phyloP scores from a whole-genome alignment of 2,888 invertebrate species.

The Anodontia alba region DNA sequence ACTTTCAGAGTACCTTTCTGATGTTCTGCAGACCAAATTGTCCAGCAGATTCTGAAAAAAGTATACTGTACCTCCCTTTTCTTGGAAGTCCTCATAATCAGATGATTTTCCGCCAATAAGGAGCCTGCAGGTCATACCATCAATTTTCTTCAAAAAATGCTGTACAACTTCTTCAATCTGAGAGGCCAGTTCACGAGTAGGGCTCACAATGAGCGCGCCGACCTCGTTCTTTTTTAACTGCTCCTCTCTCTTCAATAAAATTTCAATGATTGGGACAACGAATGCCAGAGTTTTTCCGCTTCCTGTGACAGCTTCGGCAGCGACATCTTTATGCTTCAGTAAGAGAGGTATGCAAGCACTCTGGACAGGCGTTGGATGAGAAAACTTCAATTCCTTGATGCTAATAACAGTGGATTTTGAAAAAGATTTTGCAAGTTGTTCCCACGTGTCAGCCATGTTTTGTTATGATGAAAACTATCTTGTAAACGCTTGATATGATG shows the following conservation, averaged over 20 bases:
- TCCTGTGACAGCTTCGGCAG: constrained; percentile 99
- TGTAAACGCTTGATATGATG: constrained; percentile 39
- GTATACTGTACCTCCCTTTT: constrained; percentile 86
- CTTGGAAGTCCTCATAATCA: constrained; percentile 89
- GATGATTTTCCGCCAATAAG: constrained; percentile 93
- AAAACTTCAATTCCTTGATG: constrained; percentile 65
- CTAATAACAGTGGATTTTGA: constrained; percentile 53
- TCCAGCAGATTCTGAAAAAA: too few species aligned
- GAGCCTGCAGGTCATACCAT: constrained; percentile 82
- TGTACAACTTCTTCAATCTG: constrained; percentile 90
- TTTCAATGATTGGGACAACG: constrained; percentile 95
- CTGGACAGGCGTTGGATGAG: constrained; percentile 81
- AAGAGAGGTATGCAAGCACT: constrained; percentile 95
- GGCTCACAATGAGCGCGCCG: constrained; percentile 96
- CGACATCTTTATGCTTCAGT: constrained; percentile 96
- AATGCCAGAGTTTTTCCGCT: constrained; percentile 99
- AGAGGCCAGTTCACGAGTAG: constrained; percentile 96
- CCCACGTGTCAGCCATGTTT: constrained; percentile 73
- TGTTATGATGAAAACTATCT: neutral
- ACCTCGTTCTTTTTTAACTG: constrained; percentile 86
- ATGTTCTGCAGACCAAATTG: too few species aligned
- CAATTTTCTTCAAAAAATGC: constrained; percentile 77
- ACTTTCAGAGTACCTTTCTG: too few species aligned
- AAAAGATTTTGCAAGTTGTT: constrained; percentile 51
- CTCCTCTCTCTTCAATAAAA: constrained; percentile 86